These are phyloP conservation scores for Zosterops japonicus DNA, from an alignment of 2,113 vertebrate genomes.

Conservation along the genomic window DNA sequence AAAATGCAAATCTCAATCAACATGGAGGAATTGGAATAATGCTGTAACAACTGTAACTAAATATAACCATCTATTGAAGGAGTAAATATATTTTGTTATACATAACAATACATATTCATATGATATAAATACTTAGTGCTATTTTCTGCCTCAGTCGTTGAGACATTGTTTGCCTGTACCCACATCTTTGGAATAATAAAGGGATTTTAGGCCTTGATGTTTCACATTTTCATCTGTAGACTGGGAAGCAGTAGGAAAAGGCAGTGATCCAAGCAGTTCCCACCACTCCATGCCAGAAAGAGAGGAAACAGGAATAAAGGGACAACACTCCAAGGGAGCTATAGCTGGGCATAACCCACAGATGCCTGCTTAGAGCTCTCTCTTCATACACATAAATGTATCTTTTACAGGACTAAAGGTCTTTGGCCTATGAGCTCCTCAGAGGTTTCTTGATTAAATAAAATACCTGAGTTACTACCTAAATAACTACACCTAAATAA, in stretches of 20 bases:
- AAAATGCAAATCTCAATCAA: neutral
- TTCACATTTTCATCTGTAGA: neutral
- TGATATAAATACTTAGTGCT: neutral
- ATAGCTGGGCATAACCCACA: neutral
- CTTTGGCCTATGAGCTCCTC: neutral
- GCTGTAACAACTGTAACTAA: neutral
- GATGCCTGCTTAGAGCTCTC: neutral
- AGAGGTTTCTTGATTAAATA: neutral
- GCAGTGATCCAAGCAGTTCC: neutral
- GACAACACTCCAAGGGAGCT: neutral
- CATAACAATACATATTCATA: conserved; percentile 5
- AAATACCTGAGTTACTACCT: neutral
- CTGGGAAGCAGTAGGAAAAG: neutral
- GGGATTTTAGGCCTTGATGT: neutral
- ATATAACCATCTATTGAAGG: neutral
- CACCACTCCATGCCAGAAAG: neutral
- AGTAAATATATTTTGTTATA: neutral
- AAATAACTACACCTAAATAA: neutral
- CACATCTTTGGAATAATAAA: neutral
- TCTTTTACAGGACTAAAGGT: neutral
- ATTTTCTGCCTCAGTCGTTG: neutral
- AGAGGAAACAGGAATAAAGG: neutral
- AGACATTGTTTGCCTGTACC: neutral
- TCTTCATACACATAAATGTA: neutral
- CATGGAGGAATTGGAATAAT: neutral